Base-by-base conservation (phyloP, 2,113 vertebrate species). In the Takifugu flavidus region DNA sequence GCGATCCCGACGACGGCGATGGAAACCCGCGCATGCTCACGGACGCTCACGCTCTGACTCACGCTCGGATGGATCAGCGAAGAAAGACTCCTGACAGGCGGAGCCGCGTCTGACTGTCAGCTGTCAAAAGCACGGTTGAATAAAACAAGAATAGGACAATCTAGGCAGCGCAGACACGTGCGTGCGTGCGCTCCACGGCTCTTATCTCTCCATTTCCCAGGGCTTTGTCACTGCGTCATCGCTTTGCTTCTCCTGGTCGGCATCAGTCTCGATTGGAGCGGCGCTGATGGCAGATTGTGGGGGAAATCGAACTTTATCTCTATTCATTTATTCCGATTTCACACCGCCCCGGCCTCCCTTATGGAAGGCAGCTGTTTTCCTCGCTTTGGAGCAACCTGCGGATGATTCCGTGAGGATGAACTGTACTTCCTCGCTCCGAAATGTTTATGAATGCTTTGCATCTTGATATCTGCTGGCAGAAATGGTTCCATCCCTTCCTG, bases 131-230 rank as follows among this genome's bases (percentile, higher is more conserved):
- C 5, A n/a, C 15, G 45, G 5, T 47, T 47, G 2, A 47, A 47
- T 47, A n/a, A 47, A n/a, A 28, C 11, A 34, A 15, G 14, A 64
- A 64, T 25, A 29, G 15, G 20, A 44, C 29, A 4, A 49, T 34
- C 51, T 1, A 3, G 20, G 20, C 28, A 28, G 58, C 25, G 44
- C 45, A 58, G 10, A 49, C 14, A 53, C 51, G 13, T 2, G 31
- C 42, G 46, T 56, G 45, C 5, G 51, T 62, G 13, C 39, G 51
- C 34, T 53, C 67, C 50, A 54, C 49, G 59, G 60, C 59, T 68
- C 46, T 68, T 77, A 68, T 81, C 67, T 55, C 28, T 39, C 6
- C 49, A 13, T 62, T 69, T 65, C 61, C 53, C 56, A 27, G 1
- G 15, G 46, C 62, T 68, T 49, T 58, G 56, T 56, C 56, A 56